A percentile compares a stretch with the other conserved stretches of the same genome.
Evolutionary conservation across 1,140 invertebrate genomes (phyloP).

Genomic region (Calliphora vicina): DNA sequence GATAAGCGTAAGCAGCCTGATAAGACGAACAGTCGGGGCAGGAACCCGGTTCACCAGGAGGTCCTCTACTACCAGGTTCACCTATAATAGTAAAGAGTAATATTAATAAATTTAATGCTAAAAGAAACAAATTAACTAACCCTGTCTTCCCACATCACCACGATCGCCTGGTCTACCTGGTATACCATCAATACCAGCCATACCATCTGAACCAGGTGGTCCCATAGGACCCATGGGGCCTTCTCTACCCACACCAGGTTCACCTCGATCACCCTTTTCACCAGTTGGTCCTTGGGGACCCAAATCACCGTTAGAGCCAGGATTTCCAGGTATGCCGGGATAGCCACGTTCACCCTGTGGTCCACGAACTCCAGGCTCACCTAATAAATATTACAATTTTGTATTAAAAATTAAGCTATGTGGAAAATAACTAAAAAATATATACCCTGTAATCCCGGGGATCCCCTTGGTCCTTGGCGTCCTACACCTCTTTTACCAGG

Average conservation of each 20-base stretch:
- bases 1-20: constrained; percentile 56
- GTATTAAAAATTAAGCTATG: background rate
- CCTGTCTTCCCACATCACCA: constrained; percentile 34
- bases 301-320: constrained; percentile 69
- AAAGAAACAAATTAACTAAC: background rate
- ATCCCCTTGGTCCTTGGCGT: constrained; percentile 43
- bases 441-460: constrained; percentile 39
- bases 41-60: constrained; percentile 68
- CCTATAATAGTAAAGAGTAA: constrained; percentile 33
- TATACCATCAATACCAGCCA: constrained; percentile 69
- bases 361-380: constrained; percentile 46
- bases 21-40: constrained; percentile 71
- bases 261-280: constrained; percentile 65
- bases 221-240: constrained; percentile 71
- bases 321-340: constrained; percentile 56
- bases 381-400: constrained; percentile 2
- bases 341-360: constrained; percentile 47
- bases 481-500: constrained; percentile 42
- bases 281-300: constrained; percentile 67
- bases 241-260: constrained; percentile 51
- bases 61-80: constrained; percentile 55
- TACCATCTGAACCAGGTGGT: constrained; percentile 69
- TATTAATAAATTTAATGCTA: background rate
- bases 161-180: constrained; percentile 39
- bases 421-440: constrained; percentile 17